Evolutionary conservation across 2,113 vertebrate genomes (phyloP).

Genomic region (Rhynchomys soricoides): DNA sequence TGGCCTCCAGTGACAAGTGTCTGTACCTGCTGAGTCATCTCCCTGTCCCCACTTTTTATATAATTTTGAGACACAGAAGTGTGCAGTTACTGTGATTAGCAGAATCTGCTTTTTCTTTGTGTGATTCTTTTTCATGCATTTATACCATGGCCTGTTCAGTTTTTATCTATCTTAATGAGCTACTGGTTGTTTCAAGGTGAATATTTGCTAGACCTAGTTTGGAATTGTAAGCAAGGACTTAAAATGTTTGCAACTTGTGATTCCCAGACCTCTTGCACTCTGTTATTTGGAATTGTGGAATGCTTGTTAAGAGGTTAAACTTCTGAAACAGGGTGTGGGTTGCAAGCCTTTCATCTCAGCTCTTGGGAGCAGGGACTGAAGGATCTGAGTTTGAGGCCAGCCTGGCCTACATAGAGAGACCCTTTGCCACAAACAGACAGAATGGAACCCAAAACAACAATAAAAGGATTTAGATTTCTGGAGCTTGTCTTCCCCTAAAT

Average conservation of each 20-base stretch:
- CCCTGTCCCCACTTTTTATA: background rate
- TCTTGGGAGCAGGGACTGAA: background rate
- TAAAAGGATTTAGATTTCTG: background rate
- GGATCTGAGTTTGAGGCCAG: background rate
- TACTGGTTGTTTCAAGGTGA: background rate
- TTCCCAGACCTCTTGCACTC: background rate
- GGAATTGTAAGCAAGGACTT: background rate
- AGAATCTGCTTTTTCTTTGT: slow-evolving; percentile 40
- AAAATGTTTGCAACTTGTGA: background rate
- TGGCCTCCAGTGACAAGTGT: background rate
- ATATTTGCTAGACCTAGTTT: background rate
- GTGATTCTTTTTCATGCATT: background rate
- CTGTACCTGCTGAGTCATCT: background rate
- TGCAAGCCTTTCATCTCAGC: background rate
- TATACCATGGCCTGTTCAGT: background rate
- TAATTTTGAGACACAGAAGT: slow-evolving; percentile 28
- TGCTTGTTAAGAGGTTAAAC: slow-evolving; percentile 4
- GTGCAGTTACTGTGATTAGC: slow-evolving; percentile 39
- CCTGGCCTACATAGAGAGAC: background rate
- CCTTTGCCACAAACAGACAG: background rate
- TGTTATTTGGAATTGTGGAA: background rate
- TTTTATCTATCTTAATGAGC: slow-evolving; percentile 10
- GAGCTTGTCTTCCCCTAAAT: background rate
- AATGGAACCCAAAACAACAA: background rate
- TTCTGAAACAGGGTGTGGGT: background rate